A percentile compares a stretch with the other conserved stretches of the same genome.
Evolutionary conservation across 2,113 vertebrate species (phyloP).

Genomic region (Brienomyrus longianalis): DNA sequence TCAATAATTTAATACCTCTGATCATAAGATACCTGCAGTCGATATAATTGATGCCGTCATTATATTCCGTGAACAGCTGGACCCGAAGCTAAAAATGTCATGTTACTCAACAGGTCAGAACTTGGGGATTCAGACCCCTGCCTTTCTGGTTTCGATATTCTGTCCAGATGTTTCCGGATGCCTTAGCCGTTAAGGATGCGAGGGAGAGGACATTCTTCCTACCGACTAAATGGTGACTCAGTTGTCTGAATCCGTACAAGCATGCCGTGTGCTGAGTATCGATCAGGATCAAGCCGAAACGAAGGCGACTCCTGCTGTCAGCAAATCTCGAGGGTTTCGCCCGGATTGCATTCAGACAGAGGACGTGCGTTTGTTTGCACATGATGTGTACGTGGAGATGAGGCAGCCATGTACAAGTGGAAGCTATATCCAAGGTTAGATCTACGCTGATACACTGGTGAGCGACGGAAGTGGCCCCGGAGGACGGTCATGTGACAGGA

Average conservation of each 20-base stretch:
- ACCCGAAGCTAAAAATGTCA: not conserved
- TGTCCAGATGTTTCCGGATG: not conserved
- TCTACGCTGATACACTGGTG: not conserved
- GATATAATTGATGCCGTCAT: not conserved
- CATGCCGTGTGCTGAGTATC: not conserved
- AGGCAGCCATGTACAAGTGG: not conserved
- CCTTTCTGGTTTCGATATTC: not conserved
- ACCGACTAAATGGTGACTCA: not conserved
- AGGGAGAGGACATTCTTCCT: not conserved
- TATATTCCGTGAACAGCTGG: not conserved
- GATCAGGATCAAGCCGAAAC: not conserved
- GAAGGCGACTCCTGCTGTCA: not conserved
- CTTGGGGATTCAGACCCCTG: not conserved
- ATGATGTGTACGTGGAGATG: not conserved
- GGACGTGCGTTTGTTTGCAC: not conserved
- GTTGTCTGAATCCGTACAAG: not conserved
- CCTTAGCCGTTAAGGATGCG: not conserved
- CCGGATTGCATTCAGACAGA: not conserved
- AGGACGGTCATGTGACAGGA: not conserved
- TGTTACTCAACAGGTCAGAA: not conserved
- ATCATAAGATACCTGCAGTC: constrained; percentile 1
- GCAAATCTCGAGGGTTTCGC: not conserved
- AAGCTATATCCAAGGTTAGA: not conserved
- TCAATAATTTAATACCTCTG: not conserved
- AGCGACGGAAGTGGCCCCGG: not conserved